Evolutionary conservation across 2,113 vertebrate species (phyloP), one percentile per base, ranked within the genome.

Genomic region (Eretmochelys imbricata): DNA sequence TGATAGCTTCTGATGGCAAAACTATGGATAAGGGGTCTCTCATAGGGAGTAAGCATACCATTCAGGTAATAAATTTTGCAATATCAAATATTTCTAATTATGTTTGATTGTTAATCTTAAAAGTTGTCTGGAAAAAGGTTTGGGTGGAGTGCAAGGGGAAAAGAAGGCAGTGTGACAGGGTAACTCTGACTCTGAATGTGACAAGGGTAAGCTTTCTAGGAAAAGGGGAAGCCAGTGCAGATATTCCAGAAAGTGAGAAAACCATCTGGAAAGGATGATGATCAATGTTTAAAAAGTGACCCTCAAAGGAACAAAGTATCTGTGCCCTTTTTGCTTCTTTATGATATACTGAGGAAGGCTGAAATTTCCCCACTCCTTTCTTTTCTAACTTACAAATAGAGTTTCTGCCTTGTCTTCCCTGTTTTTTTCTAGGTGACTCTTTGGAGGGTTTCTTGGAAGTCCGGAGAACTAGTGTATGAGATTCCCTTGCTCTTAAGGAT

Each of bases 41-140:
- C 1, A 3, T 17, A 57, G 75, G 69, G 3, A 38, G 49, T 65
- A 90, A 84, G 83, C 35, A 25, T 53, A 7, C 11, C 25, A 19
- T 95, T 8, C 94, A 89, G 93, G 96, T 94, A 95, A 86, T 50
- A 8, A 24, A 10, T 46, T 50, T 35, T 91, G 17, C 22, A 59
- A 29, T 11, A 50, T 22, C 55, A 85, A 72, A 38, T 38, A 72
- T 72, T 72, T 72, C 19, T 72, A 69, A 69, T 76, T 76, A 46
- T 42, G 24, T 78, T 78, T 78, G 16, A 29, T 48, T 78, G 42
- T 48, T 46, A 6, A 29, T 78, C 25, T 78, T 48, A 25, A 48
- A 48, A 13, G 13, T 46, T 27, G 75, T 78, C 11, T 78, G 75
- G 24, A 24, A 38, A 38, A n/a, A 72, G 2, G n/a, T 19, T 38